Evolutionary conservation across 2,888 invertebrate genomes (phyloP).

Genomic region (Drosophila formosana): DNA sequence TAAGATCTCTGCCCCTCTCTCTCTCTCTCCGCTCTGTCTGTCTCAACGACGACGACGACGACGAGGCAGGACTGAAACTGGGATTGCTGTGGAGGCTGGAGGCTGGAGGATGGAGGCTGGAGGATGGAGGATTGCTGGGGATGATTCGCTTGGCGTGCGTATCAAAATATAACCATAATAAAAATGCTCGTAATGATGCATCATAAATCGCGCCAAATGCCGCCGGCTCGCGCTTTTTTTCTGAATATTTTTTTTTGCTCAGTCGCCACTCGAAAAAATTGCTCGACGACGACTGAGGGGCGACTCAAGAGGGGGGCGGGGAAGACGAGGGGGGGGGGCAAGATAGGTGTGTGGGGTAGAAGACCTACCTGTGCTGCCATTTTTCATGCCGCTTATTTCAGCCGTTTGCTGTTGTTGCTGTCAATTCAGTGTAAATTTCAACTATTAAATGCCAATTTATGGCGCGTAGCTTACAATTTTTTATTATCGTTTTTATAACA

Average conservation of each 20-base stretch:
- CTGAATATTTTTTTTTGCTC: background rate
- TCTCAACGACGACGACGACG: too few species aligned
- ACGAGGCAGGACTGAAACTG: conserved; percentile 2
- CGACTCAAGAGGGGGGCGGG: background rate
- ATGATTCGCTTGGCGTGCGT: conserved; percentile 63
- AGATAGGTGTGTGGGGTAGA: conserved; percentile 19
- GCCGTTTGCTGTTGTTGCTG: conserved; percentile 49
- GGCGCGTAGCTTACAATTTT: conserved; percentile 79
- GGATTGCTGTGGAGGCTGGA: conserved; percentile 29
- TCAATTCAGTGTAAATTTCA: conserved; percentile 80
- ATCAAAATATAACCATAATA: conserved; percentile 76
- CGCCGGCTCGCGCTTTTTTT: conserved; percentile 53
- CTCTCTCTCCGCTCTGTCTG: background rate
- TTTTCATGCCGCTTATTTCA: conserved; percentile 10
- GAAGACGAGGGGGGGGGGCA: background rate
- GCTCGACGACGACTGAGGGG: conserved; percentile 4
- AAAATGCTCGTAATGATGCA: conserved; percentile 74
- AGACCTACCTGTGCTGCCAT: conserved; percentile 41
- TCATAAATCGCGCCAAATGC: conserved; percentile 72
- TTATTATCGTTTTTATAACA: conserved; percentile 80
- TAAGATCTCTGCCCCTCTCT: conserved; percentile 46
- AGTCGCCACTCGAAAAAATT: conserved; percentile 29
- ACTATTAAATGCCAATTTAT: conserved; percentile 81
- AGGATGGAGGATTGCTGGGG: conserved; percentile 31
- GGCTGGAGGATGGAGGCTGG: conserved; percentile 16